Evolutionary conservation across 2,113 vertebrate genomes (phyloP), one percentile per base, ranked within the genome.

Genomic region (Cyanistes caeruleus): DNA sequence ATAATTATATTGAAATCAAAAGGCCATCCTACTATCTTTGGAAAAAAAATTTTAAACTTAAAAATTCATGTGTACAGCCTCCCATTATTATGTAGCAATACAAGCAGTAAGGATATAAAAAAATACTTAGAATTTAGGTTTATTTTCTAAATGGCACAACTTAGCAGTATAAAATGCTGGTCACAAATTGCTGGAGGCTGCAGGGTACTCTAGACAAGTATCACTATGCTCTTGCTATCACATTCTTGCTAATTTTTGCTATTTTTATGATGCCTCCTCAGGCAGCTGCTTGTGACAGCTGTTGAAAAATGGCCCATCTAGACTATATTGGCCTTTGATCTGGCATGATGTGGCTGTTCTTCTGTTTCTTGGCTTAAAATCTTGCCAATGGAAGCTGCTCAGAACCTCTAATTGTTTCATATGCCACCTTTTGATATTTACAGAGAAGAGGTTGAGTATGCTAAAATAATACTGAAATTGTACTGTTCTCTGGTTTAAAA

Each of bases 271-370:
- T 27, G 51, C n/a, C 41, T 90, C 35, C 52, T 72, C 12, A 63
- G 69, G 74, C 60, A 95, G 28, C 58, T 90, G 49, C 51, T 73
- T 52, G 37, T 58, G 58, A 80, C 31, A 88, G 20, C 63, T 76
- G 49, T 17, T 80, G 67, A 76, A 83, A 94, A 93, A 91, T 18
- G 52, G 69, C 41, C 53, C 48, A 70, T 73, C 52, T 44, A 87
- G 30, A 55, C 14, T 56, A 78, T 48, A 39, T 0, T 27, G 25
- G 68, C 69, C 59, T 73, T 92, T 73, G 62, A 69, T 49, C 49
- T 62, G 67, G 49, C 46, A 85, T 41, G 76, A 17, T 23, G 30
- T 13, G 28, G 43, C 30, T 52, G 7, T 12, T 95, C 19, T 52
- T 64, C 55, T 62, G 22, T 27, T 74, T 78, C 67, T 52, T 43